Base-by-base conservation (phyloP, 2,797 vertebrate genomes). In the Mormyrops attenuatus region DNA sequence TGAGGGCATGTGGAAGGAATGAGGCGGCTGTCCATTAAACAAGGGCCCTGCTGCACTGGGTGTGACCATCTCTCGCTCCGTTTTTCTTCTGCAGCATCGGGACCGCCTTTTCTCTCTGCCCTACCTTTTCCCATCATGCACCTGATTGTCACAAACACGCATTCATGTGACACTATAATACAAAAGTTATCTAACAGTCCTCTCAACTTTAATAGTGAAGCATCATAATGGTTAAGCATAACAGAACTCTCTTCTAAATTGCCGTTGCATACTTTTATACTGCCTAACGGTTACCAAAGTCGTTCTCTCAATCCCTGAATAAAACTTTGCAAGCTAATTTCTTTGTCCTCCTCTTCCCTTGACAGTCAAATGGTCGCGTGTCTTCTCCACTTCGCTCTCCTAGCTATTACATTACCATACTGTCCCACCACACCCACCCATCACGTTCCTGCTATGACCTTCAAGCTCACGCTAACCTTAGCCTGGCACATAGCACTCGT, bases 1-100 rank as follows among this genome's bases (percentile, higher is more conserved):
- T 41, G 26, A 89, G 89, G 88, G 77, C 90, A 69, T 41, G 73
- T 91, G 44, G 84, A 53, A n/a, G 47, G 34, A 38, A 34, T 84
- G 88, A 60, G 86, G 73, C 3, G 2, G 53, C 73, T 66, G 88
- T 91, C 47, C n/a, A 38, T 30, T 34, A 77, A 69, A 80, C 89
- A 50, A 89, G 60, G 30, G 85, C 26, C 80, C n/a, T n/a, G n/a
- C n/a, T 13, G 30, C 57, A 22, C 13, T 85, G 55, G 55, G 55
- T 34, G 52, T 57, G 73, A 52, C 82, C 80, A 1, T 85, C 34
- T 15, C 73, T 60, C 11, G 5, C 5, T 57, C 52, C 11, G 1
- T 88, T 38, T 38, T 55, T 6, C 60, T 49, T n/a, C n/a, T 26
- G 1, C 82, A n/a, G 49, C 17, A 11, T 38, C 0, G 4, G 2